Evolutionary conservation across 2,888 invertebrate species (phyloP).

Genomic region (Mythimna vitellina): DNA sequence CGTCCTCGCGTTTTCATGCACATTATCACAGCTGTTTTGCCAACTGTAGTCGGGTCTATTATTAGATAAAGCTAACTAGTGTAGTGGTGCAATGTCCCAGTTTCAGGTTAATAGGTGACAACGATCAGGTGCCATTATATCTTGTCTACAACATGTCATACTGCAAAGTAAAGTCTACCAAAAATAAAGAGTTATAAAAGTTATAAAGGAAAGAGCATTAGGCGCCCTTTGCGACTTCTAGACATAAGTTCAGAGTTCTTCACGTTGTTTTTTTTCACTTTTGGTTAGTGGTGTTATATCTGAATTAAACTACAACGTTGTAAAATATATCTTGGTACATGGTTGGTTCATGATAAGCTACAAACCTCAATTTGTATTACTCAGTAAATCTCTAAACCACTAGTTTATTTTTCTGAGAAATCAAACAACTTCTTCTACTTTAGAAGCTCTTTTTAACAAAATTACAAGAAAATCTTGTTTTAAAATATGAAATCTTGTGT

Average conservation of each 20-base stretch:
- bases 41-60: constrained; percentile 65
- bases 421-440: too few relatives aligned
- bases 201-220: neutral
- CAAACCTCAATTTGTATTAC: neutral
- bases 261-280: constrained; percentile 3
- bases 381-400: too few relatives aligned
- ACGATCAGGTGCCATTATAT: constrained; percentile 38
- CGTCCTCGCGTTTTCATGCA: constrained; percentile 53
- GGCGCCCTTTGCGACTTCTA: constrained; percentile 21
- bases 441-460: too few relatives aligned
- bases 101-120: constrained; percentile 42
- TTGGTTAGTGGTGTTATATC: neutral
- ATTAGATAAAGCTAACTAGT: constrained; percentile 62
- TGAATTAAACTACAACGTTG: neutral
- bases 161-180: neutral
- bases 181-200: neutral
- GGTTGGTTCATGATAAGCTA: neutral
- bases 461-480: neutral
- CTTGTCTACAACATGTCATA: neutral
- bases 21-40: constrained; percentile 68
- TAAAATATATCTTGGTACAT: neutral
- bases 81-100: constrained; percentile 52
- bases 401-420: too few relatives aligned
- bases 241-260: constrained; percentile 19
- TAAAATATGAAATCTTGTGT: neutral